Base-by-base conservation (phyloP, 2,888 invertebrate species). In the Melinaea marsaeus region DNA sequence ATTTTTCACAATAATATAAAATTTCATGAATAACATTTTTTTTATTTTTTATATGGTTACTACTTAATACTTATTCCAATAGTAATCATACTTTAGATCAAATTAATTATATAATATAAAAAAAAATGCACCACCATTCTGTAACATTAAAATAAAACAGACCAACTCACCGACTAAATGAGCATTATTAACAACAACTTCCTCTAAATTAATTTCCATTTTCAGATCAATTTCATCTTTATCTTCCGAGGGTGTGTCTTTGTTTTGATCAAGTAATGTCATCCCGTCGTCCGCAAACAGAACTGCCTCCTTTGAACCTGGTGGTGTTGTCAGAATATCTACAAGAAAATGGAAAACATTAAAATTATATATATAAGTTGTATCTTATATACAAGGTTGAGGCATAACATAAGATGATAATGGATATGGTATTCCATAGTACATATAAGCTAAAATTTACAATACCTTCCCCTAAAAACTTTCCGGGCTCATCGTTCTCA, bases 271-370 rank as follows among this genome's bases (percentile, higher is more conserved):
- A 0, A 88, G 74, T 1, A 92, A 77, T 57, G 92, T 92, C 60
- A 77, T 78, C 3, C 92, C 92, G 79, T 93, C 93, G 59, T 84
- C 83, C 62, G 85, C 87, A 81, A 94, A 93, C 54, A 92, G 74
- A 13, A 93, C 82, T 35, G 93, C 93, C 66, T 90, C 90, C 66
- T 88, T 81, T 71, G 95, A 93, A 0, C 95, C 95, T 9, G 96
- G 96, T 0, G 95, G 94, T 64, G 92, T 85, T 2, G 91, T 91
- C 4, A 94, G 75, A 42, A 93, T 79, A 66, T 92, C 93, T 93
- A 76, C 13, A 84, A 82, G 45, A 62, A 67, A 55, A 48, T 45
- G 22, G 22, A 22, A 48, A 22, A 56, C 42, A 22, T 9, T 47
- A 34, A 54, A 37, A 13, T 54, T 62, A 4, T 22, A 59, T 37